Conservation (phyloP, 2,888 invertebrate genomes). For the Strigamia transsilvanica region DNA sequence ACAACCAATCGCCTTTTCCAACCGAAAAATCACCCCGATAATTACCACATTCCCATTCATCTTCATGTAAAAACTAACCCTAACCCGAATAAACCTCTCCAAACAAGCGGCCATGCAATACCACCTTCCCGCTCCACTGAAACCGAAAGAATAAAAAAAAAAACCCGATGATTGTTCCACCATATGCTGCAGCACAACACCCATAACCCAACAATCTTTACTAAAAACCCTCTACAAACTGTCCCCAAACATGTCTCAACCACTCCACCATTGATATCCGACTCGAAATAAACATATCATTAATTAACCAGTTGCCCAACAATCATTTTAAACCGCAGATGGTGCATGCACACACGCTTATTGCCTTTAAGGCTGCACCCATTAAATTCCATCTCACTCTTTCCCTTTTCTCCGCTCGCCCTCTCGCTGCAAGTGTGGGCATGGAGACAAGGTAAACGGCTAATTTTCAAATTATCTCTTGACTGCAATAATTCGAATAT, state of each 20-base stretch:
- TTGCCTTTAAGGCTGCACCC: not conserved
- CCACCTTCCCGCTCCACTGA: not conserved
- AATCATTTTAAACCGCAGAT: conserved; percentile 17
- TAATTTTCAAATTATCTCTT: conserved; percentile 36
- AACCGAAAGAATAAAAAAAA: not conserved
- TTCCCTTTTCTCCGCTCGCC: not conserved
- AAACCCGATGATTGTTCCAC: not conserved
- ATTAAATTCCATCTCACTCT: not conserved
- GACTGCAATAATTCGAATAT: conserved; percentile 24
- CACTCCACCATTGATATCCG: not conserved
- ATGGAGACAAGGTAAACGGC: not conserved
- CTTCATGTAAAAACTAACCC: too few relatives aligned
- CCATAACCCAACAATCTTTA: not conserved
- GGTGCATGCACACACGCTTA: not conserved
- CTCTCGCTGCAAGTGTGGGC: not conserved
- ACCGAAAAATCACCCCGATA: too few relatives aligned
- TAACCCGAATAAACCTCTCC: too few relatives aligned
- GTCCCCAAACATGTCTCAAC: conserved; percentile 6
- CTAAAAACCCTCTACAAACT: not conserved
- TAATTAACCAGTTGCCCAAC: not conserved
- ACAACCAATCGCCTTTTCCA: too few relatives aligned
- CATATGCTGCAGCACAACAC: conserved; percentile 2
- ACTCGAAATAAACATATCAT: not conserved
- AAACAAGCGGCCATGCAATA: too few relatives aligned
- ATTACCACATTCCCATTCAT: too few relatives aligned